Conservation (phyloP, 2,888 invertebrate genomes). For the Copidosoma aretas region DNA sequence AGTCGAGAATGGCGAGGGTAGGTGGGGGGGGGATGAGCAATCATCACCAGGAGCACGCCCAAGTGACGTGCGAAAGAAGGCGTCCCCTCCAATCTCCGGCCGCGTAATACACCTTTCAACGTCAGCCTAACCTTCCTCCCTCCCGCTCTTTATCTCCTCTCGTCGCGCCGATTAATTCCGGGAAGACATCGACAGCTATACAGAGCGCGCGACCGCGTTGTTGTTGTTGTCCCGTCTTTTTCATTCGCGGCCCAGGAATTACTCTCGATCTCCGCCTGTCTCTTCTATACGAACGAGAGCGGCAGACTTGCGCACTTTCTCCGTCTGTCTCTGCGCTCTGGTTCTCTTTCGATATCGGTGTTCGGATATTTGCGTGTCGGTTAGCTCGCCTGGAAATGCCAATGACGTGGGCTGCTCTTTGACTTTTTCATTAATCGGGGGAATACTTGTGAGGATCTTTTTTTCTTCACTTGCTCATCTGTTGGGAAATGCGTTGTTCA, state of each 20-base stretch:
- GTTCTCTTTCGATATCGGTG: conserved; percentile 1
- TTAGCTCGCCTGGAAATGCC: neutral
- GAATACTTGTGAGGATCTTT: no score
- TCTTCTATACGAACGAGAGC: neutral
- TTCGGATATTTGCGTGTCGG: conserved; percentile 4
- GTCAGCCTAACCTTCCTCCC: conserved; percentile 50
- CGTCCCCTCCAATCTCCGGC: conserved; percentile 46
- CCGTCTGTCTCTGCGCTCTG: no score
- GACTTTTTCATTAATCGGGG: neutral
- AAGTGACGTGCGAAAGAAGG: conserved; percentile 38
- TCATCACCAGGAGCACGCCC: conserved; percentile 27
- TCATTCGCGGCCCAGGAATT: conserved; percentile 40
- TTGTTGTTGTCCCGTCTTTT: conserved; percentile 47
- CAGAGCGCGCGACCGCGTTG: conserved; percentile 41
- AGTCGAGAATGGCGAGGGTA: neutral
- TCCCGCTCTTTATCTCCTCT: conserved; percentile 49
- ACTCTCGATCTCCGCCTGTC: conserved; percentile 1
- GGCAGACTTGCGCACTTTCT: conserved; percentile 1
- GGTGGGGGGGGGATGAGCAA: conserved; percentile 15
- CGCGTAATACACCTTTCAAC: conserved; percentile 55
- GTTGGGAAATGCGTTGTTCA: no score
- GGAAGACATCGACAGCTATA: conserved; percentile 38
- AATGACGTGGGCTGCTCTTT: neutral
- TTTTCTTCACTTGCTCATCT: no score
- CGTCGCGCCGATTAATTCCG: conserved; percentile 51